Base-by-base conservation (phyloP, 2,797 vertebrate species). In the Enteromius anoplus region DNA sequence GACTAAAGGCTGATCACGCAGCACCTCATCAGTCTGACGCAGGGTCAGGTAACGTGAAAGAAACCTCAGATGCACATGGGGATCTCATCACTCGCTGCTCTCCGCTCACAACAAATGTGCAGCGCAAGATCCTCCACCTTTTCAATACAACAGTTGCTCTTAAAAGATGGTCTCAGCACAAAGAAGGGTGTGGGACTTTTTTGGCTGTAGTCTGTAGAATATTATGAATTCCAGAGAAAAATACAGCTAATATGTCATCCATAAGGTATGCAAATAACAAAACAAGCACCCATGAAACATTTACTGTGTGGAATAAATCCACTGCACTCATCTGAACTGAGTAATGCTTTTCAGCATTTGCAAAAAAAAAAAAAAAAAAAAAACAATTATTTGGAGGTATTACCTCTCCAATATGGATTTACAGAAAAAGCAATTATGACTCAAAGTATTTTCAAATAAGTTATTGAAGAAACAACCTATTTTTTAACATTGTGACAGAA, bases 21-120 rank as follows among this genome's bases (percentile, higher is more conserved):
- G 71, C 86, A 86, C 85, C 78, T 86, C 86, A 89, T 89, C 86
- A 85, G 78, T 87, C 85, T 85, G 80, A 79, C 70, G 42, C 47
- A 26, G 71, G 75, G 78, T 87, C 84, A 81, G 81, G 82, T 86
- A 82, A 80, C 55, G 23, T 65, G 53, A 75, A 45, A 75, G 45
- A 81, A 83, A 77, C 55, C 70, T 86, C 75, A 80, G 69, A 78
- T 58, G 29, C 66, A 83, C 58, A 78, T 49, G 77, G 78, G 53
- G 21, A 78, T 77, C 65, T 77, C 82, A 86, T 78, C 69, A 78
- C 53, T 42, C 75, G 32, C 71, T 65, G 55, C 42, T 77, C 32
- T 73, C 47, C 45, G 3, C 19, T 81, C 37, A 71, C 47, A 65
- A 69, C 40, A 66, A 65, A 55, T 79, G 62, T 70, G 51, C 64